A percentile compares a stretch with the other conserved stretches of the same genome.
Evolutionary conservation across 2,797 vertebrate genomes (phyloP).

Genomic region (Argya squamiceps): DNA sequence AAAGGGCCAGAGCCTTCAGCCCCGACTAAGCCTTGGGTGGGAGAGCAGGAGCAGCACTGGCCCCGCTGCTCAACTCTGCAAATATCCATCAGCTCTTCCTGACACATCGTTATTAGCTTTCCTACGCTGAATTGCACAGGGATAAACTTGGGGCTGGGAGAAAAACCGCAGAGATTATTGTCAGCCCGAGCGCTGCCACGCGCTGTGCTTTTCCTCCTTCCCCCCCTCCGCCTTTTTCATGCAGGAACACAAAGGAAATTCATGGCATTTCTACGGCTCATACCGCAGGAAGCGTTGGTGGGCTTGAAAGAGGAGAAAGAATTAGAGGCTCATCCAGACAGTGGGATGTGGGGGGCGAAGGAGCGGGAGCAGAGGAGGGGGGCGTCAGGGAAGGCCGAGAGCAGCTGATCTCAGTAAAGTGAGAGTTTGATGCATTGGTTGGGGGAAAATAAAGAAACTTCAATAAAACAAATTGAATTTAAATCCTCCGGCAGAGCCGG

Average conservation of each 20-base stretch:
- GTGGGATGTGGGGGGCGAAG: background rate
- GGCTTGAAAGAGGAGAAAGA: conserved; percentile 50
- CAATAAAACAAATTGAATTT: conserved; percentile 66
- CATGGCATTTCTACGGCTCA: conserved; percentile 37
- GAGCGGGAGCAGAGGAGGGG: background rate
- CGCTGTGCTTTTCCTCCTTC: conserved; percentile 15
- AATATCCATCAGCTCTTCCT: conserved; percentile 57
- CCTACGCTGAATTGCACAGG: conserved; percentile 68
- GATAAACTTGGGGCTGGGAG: conserved; percentile 66
- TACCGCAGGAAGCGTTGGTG: conserved; percentile 27
- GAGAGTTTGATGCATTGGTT: conserved; percentile 11
- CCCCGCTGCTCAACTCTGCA: background rate
- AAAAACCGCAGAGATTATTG: conserved; percentile 62
- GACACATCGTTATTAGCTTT: conserved; percentile 68
- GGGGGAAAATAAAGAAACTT: background rate
- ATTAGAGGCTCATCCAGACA: conserved; percentile 52
- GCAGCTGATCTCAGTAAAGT: conserved; percentile 49
- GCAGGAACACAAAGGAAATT: conserved; percentile 48
- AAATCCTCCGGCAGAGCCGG: conserved; percentile 4
- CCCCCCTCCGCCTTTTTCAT: background rate
- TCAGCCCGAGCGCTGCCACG: conserved; percentile 30
- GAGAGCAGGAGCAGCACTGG: conserved; percentile 2
- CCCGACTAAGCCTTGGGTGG: background rate
- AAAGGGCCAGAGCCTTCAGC: background rate
- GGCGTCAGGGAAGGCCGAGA: background rate